phyloP scores from a whole-genome alignment of 2,888 invertebrate genomes.

The Apodemia arnacis region DNA sequence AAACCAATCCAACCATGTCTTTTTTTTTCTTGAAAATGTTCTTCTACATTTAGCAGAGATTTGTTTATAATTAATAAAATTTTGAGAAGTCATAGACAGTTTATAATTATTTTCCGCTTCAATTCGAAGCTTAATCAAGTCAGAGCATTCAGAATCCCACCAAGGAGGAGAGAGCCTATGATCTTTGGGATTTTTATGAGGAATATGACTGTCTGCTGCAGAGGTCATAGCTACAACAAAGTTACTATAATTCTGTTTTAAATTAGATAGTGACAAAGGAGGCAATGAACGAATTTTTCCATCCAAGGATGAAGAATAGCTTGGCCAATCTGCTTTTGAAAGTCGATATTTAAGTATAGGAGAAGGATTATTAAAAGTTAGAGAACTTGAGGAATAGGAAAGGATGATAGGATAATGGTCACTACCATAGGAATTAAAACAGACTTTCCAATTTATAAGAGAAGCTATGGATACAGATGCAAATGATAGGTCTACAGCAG shows the following conservation, averaged over 20 bases:
- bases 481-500: constrained; percentile 44
- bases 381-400: background rate
- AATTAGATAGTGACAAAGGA: constrained; percentile 29
- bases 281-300: background rate
- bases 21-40: background rate
- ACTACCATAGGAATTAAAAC: constrained; percentile 41
- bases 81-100: background rate
- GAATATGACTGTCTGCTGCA: background rate
- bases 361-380: background rate
- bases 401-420: constrained; percentile 58
- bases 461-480: constrained; percentile 47
- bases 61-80: constrained; percentile 11
- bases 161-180: constrained; percentile 32
- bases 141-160: constrained; percentile 43
- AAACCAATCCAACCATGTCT: constrained; percentile 18
- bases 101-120: constrained; percentile 5
- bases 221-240: background rate
- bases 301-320: background rate
- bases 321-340: constrained; percentile 25
- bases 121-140: constrained; percentile 8
- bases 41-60: background rate
- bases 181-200: background rate
- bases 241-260: background rate
- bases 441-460: constrained; percentile 16
- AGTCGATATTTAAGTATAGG: constrained; percentile 39